Percentiles rank a stretch among this genome's conserved stretches.
phyloP scores from a whole-genome alignment of 2,113 vertebrate genomes.

The Spea bombifrons region DNA sequence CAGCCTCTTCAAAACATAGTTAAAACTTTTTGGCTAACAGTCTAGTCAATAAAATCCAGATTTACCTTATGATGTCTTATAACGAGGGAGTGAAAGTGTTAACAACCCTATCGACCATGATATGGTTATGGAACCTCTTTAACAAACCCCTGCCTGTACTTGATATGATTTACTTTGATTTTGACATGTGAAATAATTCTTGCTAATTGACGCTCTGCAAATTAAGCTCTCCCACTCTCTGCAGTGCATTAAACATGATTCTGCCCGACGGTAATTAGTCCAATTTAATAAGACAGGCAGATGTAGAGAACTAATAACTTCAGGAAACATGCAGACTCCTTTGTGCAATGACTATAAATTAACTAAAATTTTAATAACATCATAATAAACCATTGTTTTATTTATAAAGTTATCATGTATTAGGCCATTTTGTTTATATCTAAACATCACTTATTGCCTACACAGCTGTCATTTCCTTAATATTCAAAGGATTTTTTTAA shows the following conservation, averaged over 20 bases:
- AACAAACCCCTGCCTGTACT: slow-evolving; percentile 61
- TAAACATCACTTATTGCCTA: background rate
- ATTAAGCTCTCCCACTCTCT: slow-evolving; percentile 72
- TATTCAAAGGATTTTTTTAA: background rate
- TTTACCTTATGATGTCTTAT: background rate
- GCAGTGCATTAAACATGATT: slow-evolving; percentile 68
- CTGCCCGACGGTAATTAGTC: slow-evolving; percentile 73
- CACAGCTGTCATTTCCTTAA: background rate
- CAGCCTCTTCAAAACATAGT: too few relatives aligned
- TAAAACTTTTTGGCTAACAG: background rate
- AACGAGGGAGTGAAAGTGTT: background rate
- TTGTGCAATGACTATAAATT: slow-evolving; percentile 60
- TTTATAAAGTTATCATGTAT: slow-evolving; percentile 51
- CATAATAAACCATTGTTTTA: slow-evolving; percentile 70
- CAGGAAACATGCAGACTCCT: slow-evolving; percentile 64
- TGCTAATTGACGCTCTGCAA: slow-evolving; percentile 76
- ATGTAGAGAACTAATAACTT: slow-evolving; percentile 79
- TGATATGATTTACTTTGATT: slow-evolving; percentile 80
- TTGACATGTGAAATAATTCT: slow-evolving; percentile 76
- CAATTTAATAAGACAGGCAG: slow-evolving; percentile 75
- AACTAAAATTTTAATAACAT: slow-evolving; percentile 61
- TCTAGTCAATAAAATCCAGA: background rate
- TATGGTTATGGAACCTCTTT: background rate
- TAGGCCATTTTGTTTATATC: slow-evolving; percentile 1
- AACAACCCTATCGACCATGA: background rate